phyloP scores from a whole-genome alignment of 2,888 invertebrate genomes.

The Mythimna lalbum region DNA sequence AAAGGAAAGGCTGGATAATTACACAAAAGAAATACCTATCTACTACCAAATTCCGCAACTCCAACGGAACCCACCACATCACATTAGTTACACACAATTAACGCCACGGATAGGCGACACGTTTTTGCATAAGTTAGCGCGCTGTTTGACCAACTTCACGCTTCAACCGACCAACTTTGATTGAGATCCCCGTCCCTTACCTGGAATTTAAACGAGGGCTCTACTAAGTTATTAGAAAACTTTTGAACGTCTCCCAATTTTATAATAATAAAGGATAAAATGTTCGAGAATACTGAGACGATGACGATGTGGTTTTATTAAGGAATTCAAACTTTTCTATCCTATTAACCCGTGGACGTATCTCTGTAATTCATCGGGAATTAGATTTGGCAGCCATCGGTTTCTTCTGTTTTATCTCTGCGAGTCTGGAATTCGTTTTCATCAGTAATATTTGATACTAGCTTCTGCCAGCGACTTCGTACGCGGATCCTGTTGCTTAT shows the following conservation, averaged over 20 bases:
- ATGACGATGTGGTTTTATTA: slow-evolving; percentile 69
- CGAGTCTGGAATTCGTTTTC: slow-evolving; percentile 35
- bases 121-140: slow-evolving; percentile 74
- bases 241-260: slow-evolving; percentile 78
- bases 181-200: slow-evolving; percentile 81
- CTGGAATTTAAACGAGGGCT: slow-evolving; percentile 82
- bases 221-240: slow-evolving; percentile 81
- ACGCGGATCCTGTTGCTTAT: no score
- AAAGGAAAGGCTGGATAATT: neutral
- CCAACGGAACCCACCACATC: slow-evolving; percentile 1
- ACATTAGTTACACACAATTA: slow-evolving; percentile 63
- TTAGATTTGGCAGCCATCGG: slow-evolving; percentile 49
- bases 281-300: slow-evolving; percentile 60
- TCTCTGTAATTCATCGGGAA: slow-evolving; percentile 56
- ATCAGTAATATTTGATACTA: slow-evolving; percentile 44
- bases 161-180: slow-evolving; percentile 82
- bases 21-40: neutral
- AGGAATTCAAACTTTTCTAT: slow-evolving; percentile 69
- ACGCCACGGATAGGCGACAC: slow-evolving; percentile 41
- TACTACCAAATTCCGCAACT: neutral
- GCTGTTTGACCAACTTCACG: slow-evolving; percentile 78
- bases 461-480: no score
- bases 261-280: slow-evolving; percentile 80
- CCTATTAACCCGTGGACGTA: slow-evolving; percentile 62
- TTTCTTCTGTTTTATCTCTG: slow-evolving; percentile 47